phyloP scores from a whole-genome alignment of 2,797 vertebrate species.

The Microtus obscurus region DNA sequence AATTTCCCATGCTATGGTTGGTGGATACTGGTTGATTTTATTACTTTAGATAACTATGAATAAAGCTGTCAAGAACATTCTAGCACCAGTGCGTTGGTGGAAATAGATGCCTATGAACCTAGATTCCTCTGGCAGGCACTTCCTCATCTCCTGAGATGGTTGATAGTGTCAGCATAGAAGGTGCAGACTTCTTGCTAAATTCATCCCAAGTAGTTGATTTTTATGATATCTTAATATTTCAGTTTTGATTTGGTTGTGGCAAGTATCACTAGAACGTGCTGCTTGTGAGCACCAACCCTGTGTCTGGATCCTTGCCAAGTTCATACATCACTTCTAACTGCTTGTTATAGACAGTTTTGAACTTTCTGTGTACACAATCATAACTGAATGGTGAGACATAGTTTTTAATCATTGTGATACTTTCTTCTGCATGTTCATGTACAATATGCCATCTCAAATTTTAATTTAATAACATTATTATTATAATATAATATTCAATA shows the following conservation, averaged over 20 bases:
- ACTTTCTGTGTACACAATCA: conserved; percentile 22
- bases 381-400: neutral
- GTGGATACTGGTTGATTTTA: neutral
- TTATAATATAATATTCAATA: neutral
- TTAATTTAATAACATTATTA: neutral
- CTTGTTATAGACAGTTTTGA: neutral
- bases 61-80: neutral
- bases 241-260: conserved; percentile 9
- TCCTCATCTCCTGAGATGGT: neutral
- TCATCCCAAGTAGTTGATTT: conserved; percentile 24
- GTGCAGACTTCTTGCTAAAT: neutral
- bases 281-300: neutral
- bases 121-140: neutral
- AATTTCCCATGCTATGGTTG: neutral
- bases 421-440: neutral
- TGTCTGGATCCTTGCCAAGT: neutral
- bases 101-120: neutral
- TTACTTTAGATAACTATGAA: neutral
- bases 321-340: neutral
- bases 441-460: neutral
- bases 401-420: neutral
- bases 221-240: conserved; percentile 17
- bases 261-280: neutral
- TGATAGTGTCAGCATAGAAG: neutral
- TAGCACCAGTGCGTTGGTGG: neutral